A percentile compares a stretch with the other conserved stretches of the same genome.
Evolutionary conservation across 2,113 vertebrate species (phyloP).

Genomic region (Phalacrocorax aristotelis): DNA sequence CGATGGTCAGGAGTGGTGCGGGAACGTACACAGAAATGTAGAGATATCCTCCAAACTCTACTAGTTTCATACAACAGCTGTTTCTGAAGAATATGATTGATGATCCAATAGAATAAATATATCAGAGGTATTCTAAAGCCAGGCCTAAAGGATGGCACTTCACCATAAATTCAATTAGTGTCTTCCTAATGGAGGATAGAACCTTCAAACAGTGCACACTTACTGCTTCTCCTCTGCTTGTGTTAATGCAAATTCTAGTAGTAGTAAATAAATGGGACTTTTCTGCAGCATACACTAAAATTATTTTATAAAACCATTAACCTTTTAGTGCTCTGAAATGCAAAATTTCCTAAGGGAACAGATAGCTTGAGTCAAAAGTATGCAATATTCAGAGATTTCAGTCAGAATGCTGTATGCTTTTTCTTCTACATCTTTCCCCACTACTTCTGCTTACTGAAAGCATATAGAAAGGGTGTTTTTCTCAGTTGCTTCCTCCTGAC

Average conservation of each 20-base stretch:
- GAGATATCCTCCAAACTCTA: neutral
- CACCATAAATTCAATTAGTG: rapidly evolving
- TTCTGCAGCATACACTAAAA: neutral
- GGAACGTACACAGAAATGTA: rapidly evolving
- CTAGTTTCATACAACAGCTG: rapidly evolving
- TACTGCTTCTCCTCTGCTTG: neutral
- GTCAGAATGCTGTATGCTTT: neutral
- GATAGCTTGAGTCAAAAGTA: neutral
- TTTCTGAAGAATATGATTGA: neutral
- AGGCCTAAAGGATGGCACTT: neutral
- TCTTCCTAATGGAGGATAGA: neutral
- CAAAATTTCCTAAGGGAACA: neutral
- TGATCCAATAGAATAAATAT: neutral
- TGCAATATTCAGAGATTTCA: neutral
- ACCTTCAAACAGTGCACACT: neutral
- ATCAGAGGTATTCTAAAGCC: neutral
- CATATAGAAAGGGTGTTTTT: neutral
- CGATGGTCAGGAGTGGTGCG: rapidly evolving
- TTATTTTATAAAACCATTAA: neutral
- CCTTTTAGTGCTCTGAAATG: neutral
- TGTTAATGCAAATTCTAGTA: neutral
- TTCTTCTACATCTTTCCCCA: neutral
- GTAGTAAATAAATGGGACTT: neutral
- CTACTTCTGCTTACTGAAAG: neutral
- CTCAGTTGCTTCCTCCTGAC: neutral